A percentile compares a stretch with the other conserved stretches of the same genome.
phyloP scores from a whole-genome alignment of 2,888 invertebrate species.

The Drosophila silvestris region DNA sequence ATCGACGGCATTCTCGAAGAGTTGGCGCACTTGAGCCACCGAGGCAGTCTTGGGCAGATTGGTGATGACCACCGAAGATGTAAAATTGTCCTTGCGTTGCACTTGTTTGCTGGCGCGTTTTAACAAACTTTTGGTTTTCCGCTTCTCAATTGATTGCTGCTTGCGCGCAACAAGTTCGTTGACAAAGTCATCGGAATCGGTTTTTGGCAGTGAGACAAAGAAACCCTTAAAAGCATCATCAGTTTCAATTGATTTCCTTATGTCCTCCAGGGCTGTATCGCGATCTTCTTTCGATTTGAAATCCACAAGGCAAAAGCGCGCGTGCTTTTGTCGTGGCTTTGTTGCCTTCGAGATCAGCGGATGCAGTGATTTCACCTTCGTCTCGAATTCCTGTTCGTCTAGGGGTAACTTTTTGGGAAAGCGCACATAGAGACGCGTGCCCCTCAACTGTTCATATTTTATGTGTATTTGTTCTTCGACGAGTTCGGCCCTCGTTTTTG shows the following conservation, averaged over 20 bases:
- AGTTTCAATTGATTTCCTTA: conserved; percentile 47
- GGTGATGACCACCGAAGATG: conserved; percentile 76
- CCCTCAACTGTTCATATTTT: conserved; percentile 74
- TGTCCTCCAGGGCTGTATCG: too few species aligned
- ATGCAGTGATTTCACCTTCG: conserved; percentile 67
- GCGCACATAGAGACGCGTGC: conserved; percentile 79
- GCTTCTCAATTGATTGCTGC: conserved; percentile 70
- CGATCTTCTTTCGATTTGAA: too few species aligned
- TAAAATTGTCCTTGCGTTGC: conserved; percentile 58
- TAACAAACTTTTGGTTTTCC: conserved; percentile 65
- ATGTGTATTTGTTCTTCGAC: conserved; percentile 61
- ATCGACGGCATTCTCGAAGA: conserved; percentile 81
- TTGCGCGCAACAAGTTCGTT: conserved; percentile 73
- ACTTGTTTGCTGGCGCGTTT: conserved; percentile 70
- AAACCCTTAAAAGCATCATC: conserved; percentile 58
- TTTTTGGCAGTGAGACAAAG: conserved; percentile 74
- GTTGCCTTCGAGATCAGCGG: too few species aligned
- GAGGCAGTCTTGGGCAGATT: conserved; percentile 81
- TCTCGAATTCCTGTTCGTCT: conserved; percentile 68
- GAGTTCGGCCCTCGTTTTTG: conserved; percentile 49
- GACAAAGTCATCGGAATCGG: conserved; percentile 76
- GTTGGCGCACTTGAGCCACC: conserved; percentile 67
- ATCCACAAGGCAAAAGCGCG: too few species aligned
- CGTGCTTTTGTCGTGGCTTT: too few species aligned
- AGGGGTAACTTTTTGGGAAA: conserved; percentile 79